These are phyloP conservation scores for Probaryconus sp. DNA, from an alignment of 1,140 invertebrate genomes.

Conservation along the genomic window DNA sequence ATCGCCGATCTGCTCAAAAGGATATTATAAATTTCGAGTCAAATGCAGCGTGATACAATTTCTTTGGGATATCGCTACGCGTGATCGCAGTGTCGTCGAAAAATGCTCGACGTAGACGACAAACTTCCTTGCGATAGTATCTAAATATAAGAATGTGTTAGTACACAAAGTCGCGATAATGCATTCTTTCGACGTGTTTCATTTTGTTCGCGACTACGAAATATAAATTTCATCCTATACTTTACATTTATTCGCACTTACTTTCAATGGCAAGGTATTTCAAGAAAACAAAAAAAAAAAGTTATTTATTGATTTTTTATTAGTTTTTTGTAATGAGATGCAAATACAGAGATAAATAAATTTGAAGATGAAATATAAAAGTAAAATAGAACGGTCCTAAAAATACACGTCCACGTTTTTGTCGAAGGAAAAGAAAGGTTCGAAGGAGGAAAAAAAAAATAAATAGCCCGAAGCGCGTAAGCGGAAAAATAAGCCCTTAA, in stretches of 20 bases:
- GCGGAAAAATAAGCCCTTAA: conserved; percentile 78
- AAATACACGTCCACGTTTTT: conserved; percentile 56
- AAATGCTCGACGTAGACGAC: conserved; percentile 45
- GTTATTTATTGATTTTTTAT: no score
- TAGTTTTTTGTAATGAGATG: no score
- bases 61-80: conserved; percentile 60
- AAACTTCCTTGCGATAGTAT: conserved; percentile 34
- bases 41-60: conserved; percentile 72
- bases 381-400: conserved; percentile 40
- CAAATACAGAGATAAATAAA: no score
- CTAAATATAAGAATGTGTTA: conserved; percentile 15
- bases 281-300: no score
- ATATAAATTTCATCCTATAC: conserved; percentile 1
- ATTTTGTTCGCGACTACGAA: conserved; percentile 19
- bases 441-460: conserved; percentile 64
- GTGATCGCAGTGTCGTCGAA: conserved; percentile 53
- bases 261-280: no score
- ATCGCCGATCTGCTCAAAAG: conserved; percentile 48
- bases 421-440: conserved; percentile 19
- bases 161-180: conserved; percentile 41
- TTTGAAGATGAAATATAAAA: no score
- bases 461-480: conserved; percentile 76
- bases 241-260: not conserved
- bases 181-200: conserved; percentile 43
- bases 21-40: conserved; percentile 72